Evolutionary conservation across 2,797 vertebrate species (phyloP), one percentile per base, ranked within the genome.

Genomic region (Gambelia wislizenii): DNA sequence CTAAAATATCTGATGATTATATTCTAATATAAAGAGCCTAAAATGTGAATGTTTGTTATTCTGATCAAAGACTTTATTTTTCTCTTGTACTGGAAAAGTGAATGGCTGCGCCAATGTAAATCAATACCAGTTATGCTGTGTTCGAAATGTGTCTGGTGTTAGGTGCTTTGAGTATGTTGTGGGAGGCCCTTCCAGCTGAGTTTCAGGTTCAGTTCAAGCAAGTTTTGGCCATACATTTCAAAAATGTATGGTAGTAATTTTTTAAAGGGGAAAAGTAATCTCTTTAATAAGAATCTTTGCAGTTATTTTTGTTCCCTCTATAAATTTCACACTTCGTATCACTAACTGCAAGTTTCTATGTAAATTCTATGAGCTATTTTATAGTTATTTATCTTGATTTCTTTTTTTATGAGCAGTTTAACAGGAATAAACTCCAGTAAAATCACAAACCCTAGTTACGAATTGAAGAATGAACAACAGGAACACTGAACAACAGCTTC

Each of bases 311-410:
- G n/a, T 69, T 69, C 54, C 77, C 87, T 84, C 59, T 61, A 79
- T 83, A 67, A 83, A 33, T 0, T 52, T 8, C 47, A 1, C 3
- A 87, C 75, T 88, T 90, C 81, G 69, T 36, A 88, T 74, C 85
- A 14, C 78, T n/a, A 13, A 67, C 64, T 70, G 14, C 47, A 87
- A 75, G 27, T 59, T 69, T 61, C 79, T 72, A 12, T 0, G 1
- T 61, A 13, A 78, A 74, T 89, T 84, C 91, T 89, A 86, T 67
- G 56, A 36, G 25, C 54, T 70, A 59, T 83, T 92, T 83, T 56
- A 83, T 76, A 44, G 59, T 54, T 86, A 86, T 89, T 86, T 89
- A 72, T 75, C 69, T 84, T 83, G 14, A 44, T 86, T 77, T 83
- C 33, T 82, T 82, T 47, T 76, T 89, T 42, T 74, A 86, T 52